Evolutionary conservation across 2,797 vertebrate genomes (phyloP).

Genomic region (Urocyon cinereoargenteus): DNA sequence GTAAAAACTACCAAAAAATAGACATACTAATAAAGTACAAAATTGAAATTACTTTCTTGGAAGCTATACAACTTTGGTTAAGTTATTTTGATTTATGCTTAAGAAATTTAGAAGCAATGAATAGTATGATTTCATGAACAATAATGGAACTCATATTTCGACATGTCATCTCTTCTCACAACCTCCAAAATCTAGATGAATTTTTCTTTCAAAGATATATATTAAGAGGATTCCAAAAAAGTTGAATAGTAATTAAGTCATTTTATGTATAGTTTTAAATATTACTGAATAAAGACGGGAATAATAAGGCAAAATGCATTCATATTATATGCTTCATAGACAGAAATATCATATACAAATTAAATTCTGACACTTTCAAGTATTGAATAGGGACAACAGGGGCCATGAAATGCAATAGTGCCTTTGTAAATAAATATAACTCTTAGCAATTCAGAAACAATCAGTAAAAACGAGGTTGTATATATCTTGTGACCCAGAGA

Average conservation of each 20-base stretch:
- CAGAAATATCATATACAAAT: neutral
- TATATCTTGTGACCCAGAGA: neutral
- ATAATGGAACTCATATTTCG: neutral
- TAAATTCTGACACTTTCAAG: neutral
- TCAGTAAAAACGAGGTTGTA: neutral
- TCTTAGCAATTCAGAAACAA: neutral
- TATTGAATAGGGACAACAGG: neutral
- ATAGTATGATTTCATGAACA: neutral
- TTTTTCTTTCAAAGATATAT: neutral
- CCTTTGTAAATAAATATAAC: neutral
- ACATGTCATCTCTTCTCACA: neutral
- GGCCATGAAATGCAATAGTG: neutral
- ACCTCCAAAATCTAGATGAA: neutral
- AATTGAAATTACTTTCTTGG: slow-evolving; percentile 36
- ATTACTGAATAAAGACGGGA: neutral
- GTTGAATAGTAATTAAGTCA: neutral
- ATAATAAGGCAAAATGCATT: neutral
- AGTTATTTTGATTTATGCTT: slow-evolving; percentile 10
- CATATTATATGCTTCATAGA: neutral
- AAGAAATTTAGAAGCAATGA: neutral
- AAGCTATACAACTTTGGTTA: neutral
- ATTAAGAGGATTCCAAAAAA: neutral
- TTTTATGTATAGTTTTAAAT: neutral
- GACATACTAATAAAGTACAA: neutral
- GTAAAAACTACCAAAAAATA: neutral